Conservation (phyloP, 2,797 vertebrate species). For the Parotocinclus haroldoi region DNA sequence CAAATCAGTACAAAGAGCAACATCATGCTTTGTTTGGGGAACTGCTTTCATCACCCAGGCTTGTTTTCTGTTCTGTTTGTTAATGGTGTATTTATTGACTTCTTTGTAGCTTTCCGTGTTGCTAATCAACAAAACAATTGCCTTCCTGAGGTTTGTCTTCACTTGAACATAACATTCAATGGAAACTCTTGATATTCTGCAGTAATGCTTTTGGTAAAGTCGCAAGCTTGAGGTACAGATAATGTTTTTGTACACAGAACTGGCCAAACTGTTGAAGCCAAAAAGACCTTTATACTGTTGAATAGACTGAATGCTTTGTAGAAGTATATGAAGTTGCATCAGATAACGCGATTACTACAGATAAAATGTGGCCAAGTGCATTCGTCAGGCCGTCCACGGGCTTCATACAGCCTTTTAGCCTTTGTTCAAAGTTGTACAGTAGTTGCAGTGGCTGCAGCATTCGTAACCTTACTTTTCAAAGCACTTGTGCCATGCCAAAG, state of each 20-base stretch:
- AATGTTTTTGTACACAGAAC: too few relatives aligned
- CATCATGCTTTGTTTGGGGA: conserved; percentile 9
- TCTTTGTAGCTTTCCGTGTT: conserved; percentile 5
- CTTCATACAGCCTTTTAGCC: conserved; percentile 24
- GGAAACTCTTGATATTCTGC: neutral
- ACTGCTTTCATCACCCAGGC: conserved; percentile 20
- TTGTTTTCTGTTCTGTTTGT: conserved; percentile 25
- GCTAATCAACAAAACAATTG: neutral
- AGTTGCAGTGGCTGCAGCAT: conserved; percentile 42
- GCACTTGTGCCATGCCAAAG: neutral
- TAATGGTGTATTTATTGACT: conserved; percentile 17
- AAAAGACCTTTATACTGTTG: too few relatives aligned
- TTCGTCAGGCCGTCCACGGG: neutral
- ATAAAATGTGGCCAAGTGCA: too few relatives aligned
- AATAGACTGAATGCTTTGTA: too few relatives aligned
- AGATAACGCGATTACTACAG: too few relatives aligned
- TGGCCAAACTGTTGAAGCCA: neutral
- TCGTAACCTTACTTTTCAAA: too few relatives aligned
- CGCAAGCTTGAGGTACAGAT: neutral
- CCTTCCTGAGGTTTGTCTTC: conserved; percentile 1
- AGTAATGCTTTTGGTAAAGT: neutral
- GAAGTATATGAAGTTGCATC: too few relatives aligned
- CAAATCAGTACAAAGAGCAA: conserved; percentile 10
- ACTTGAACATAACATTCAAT: neutral
- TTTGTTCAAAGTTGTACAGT: conserved; percentile 35